Percentiles rank a stretch among this genome's conserved stretches.
These are phyloP conservation scores for Palythoa caribaeorum DNA, from an alignment of 92 coral and sea anemone genomes.

Conservation along the genomic window DNA sequence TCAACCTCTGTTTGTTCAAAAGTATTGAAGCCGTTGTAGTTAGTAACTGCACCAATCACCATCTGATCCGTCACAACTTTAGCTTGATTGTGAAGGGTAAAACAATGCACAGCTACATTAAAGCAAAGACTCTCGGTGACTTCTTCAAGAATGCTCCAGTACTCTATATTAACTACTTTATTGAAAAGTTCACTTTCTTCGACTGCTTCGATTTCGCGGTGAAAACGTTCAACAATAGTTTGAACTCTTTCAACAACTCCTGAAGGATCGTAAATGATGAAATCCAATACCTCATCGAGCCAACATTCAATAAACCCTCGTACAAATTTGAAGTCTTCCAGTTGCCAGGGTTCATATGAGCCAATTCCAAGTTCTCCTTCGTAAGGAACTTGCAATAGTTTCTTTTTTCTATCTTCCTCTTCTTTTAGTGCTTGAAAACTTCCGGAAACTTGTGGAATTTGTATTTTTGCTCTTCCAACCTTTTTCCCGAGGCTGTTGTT, in stretches of 20 bases:
- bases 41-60: constrained; percentile 58
- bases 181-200: constrained; percentile 43
- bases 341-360: constrained; percentile 87
- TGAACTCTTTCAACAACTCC: constrained; percentile 27
- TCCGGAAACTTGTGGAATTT: constrained; percentile 65
- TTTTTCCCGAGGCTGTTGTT: constrained; percentile 46
- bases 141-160: constrained; percentile 61
- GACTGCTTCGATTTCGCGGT: constrained; percentile 67
- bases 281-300: constrained; percentile 81
- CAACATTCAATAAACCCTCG: constrained; percentile 80
- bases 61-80: constrained; percentile 49
- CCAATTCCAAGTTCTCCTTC: constrained; percentile 83
- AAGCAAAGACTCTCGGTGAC: constrained; percentile 49
- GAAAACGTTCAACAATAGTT: constrained; percentile 53
- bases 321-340: constrained; percentile 82
- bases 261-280: constrained; percentile 58
- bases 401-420: constrained; percentile 50
- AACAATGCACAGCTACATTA: constrained; percentile 59
- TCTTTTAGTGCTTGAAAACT: constrained; percentile 52
- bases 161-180: constrained; percentile 50
- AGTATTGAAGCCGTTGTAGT: not conserved
- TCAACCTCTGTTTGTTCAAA: constrained; percentile 15
- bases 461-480: constrained; percentile 59
- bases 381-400: constrained; percentile 64
- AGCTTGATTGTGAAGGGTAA: constrained; percentile 67